Base-by-base conservation (phyloP, 2,113 vertebrate genomes). In the Macrotis lagotis region DNA sequence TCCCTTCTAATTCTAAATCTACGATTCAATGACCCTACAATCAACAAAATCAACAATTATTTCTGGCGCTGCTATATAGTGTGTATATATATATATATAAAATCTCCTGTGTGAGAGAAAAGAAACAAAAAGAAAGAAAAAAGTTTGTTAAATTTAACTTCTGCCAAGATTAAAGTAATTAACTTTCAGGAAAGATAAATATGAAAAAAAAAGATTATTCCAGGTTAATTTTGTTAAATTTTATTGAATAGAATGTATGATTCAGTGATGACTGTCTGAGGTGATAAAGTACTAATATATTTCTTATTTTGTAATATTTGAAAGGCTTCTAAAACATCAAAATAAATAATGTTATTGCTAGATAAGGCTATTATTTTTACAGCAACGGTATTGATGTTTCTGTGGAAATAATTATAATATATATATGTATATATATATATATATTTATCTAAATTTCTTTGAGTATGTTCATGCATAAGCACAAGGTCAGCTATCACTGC, bases 181-280 rank as follows among this genome's bases (percentile, higher is more conserved):
- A n/a, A n/a, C n/a, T n/a, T n/a, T n/a, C n/a, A n/a, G n/a, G n/a
- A n/a, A n/a, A n/a, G n/a, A n/a, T n/a, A n/a, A n/a, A n/a, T n/a
- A n/a, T n/a, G n/a, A n/a, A n/a, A 74, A 91, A 96, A 25, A 59
- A 28, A 66, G n/a, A 93, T 94, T 90, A 50, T 74, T 74, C 52
- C 96, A 91, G 47, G 94, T 92, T 91, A 74, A 49, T 95, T 2
- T 52, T 91, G 19, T 25, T 96, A 28, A 96, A 52, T 94, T 2
- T 92, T 89, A 89, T 25, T 49, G 50, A 90, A 50, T 31, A 93
- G 94, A 94, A 91, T 90, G 91, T 90, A 25, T 28, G 88, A 50
- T 92, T 95, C 88, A 92, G 52, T 92, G 51, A 89, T 94, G 50
- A 93, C 28, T 95, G 93, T 90, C 24, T 53, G 66, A 91, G 66